phyloP scores from a whole-genome alignment of 2,113 vertebrate genomes.

The Ictalurus punctatus region DNA sequence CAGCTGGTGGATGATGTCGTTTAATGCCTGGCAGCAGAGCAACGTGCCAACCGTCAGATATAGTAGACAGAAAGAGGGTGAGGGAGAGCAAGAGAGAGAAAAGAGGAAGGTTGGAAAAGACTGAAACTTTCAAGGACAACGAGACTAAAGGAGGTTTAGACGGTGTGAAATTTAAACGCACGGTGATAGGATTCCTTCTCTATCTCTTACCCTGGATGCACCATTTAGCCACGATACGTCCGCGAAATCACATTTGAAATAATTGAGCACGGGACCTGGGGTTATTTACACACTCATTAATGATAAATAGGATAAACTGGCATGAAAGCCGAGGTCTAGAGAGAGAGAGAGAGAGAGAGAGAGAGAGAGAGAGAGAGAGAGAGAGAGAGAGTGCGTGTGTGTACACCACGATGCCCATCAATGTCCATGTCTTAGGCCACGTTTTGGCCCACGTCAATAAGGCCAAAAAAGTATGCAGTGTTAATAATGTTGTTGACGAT shows the following conservation, averaged over 20 bases:
- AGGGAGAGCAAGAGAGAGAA: not conserved
- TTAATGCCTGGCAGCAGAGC: constrained; percentile 34
- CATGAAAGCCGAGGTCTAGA: constrained; percentile 57
- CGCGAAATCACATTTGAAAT: constrained; percentile 55
- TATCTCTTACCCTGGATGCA: constrained; percentile 19
- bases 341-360: constrained; percentile 26
- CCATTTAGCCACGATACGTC: constrained; percentile 50
- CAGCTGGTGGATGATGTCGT: constrained; percentile 49
- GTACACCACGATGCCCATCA: not conserved
- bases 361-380: constrained; percentile 23
- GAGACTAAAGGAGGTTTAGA: constrained; percentile 35
- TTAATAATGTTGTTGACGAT: too few species aligned
- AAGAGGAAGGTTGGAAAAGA: constrained; percentile 2
- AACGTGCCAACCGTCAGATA: constrained; percentile 35
- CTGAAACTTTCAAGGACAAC: constrained; percentile 55
- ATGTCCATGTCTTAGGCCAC: not conserved
- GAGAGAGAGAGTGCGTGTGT: constrained; percentile 22
- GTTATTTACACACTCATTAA: constrained; percentile 66
- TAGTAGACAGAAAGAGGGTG: constrained; percentile 1
- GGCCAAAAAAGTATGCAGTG: not conserved
- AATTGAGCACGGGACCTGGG: constrained; percentile 58
- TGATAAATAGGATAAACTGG: constrained; percentile 61
- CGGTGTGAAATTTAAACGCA: constrained; percentile 53
- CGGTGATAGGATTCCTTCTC: not conserved
- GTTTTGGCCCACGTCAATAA: too few species aligned